Base-by-base conservation (phyloP, 2,888 invertebrate species). In the Quadriops clusia region DNA sequence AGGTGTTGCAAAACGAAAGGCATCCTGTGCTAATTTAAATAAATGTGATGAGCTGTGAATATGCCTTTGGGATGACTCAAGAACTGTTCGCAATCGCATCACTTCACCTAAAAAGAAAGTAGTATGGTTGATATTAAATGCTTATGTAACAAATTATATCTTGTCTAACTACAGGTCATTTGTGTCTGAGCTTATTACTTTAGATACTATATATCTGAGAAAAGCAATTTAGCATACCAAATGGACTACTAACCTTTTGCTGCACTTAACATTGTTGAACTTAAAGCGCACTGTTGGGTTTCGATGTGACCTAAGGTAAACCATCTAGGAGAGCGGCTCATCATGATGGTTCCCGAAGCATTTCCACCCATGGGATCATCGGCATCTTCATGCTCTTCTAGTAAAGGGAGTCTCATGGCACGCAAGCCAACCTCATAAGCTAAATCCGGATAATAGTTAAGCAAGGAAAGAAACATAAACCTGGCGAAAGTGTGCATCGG, bases 401-500 rank as follows among this genome's bases (percentile, higher is more conserved):
- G 65, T 53, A 84, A 74, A 1, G 83, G 82, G 36, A 84, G 55
- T 45, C 80, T 65, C 79, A 86, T 82, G 16, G 84, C 84, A 25
- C 83, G 58, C 23, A 84, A 57, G 0, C 85, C 85, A 7, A 84
- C 77, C 37, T 77, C 69, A 53, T 84, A 86, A 1, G 85, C 84
- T 40, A 86, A 65, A 48, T 85, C 83, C 0, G 77, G 72, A 53
- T 85, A 80, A 41, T 73, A 71, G 25, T 77, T 74, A 46, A 84
- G 64, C 40, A 86, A 64, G 14, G 82, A 75, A 16, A 79, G 71
- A 64, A 86, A 86, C 40, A 85, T 67, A 60, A 77, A 85, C 41
- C 80, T 59, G 6, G 85, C 84, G 60, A 84, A 83, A 22, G 82
- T 83, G 54, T 86, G 85, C 70, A 85, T 83, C 10, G 86, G 85